Evolutionary conservation across 2,888 invertebrate genomes (phyloP), one percentile per base, ranked within the genome.

Genomic region (Amphipoea oculea): DNA sequence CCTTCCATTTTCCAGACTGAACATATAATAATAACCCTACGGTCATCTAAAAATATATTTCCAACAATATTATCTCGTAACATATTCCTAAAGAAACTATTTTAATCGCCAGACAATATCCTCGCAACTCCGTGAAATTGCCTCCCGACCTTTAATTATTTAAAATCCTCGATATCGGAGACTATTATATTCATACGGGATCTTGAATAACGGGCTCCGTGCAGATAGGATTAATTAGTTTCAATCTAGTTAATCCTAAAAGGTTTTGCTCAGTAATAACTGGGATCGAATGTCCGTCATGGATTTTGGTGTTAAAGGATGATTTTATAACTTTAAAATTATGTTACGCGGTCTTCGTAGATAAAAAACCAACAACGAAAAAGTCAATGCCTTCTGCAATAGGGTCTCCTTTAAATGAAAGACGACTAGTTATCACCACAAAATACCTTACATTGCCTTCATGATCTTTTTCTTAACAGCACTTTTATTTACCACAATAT

Each of bases 191-290:
- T 83, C 83, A 86, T 85, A 80, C 65, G 82, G 76, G 83, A 81
- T 79, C 81, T 76, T 85, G 73, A 88, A 88, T 88, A 88, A 89
- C 82, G 80, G 78, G 81, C 82, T 82, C 67, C 72, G 75, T 81
- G 79, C 79, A 73, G 81, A 79, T 74, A 81, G 82, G 82, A 79
- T 80, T 82, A 84, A 84, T 76, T 83, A 65, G 79, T 82, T 87
- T 89, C 88, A 87, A 87, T 89, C 85, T 86, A 85, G 78, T 69
- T 87, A 86, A 89, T 85, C 87, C 83, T 70, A 51, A 87, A 73
- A 76, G 79, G 65, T 76, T 77, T 51, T 78, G 29, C 71, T 48
- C 29, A 45, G 54, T 69, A 66, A 77, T 71, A 76, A 80, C 73
- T 48, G 54, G 0, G 17, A 82, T 65, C 60, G 70, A 51, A 77